Evolutionary conservation across 2,888 invertebrate genomes (phyloP).

Genomic region (Diplazon laetatorius): DNA sequence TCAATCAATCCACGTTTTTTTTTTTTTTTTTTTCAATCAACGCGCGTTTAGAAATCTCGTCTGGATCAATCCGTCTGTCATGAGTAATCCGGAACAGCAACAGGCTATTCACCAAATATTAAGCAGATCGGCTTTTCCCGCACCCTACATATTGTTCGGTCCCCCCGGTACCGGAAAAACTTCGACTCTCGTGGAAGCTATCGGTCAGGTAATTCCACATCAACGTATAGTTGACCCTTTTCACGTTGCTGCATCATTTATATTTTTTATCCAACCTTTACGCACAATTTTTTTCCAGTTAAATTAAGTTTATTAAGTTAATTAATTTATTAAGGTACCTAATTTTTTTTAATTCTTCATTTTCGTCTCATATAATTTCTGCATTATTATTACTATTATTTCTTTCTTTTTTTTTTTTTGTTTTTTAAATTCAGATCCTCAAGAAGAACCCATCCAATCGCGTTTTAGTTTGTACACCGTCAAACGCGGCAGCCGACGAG

Average conservation of each 20-base stretch:
- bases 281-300: background rate
- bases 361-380: background rate
- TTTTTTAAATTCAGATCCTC: slow-evolving; percentile 72
- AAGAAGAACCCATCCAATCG: slow-evolving; percentile 78
- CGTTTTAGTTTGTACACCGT: slow-evolving; percentile 87
- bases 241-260: background rate
- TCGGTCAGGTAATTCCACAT: slow-evolving; percentile 85
- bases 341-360: background rate
- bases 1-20: background rate
- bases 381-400: slow-evolving; percentile 49
- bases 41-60: slow-evolving; percentile 26
- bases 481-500: slow-evolving; percentile 90
- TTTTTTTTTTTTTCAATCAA: background rate
- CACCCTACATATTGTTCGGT: slow-evolving; percentile 93
- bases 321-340: no score
- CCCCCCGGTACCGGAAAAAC: slow-evolving; percentile 94
- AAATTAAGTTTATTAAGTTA: no score
- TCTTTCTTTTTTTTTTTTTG: no score
- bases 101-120: slow-evolving; percentile 88
- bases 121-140: slow-evolving; percentile 85
- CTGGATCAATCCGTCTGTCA: slow-evolving; percentile 81
- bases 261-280: background rate
- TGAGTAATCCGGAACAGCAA: slow-evolving; percentile 85
- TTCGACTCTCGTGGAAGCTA: slow-evolving; percentile 88
- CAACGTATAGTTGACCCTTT: background rate